Evolutionary conservation across 2,113 vertebrate genomes (phyloP), one percentile per base, ranked within the genome.

Genomic region (Sula dactylatra): DNA sequence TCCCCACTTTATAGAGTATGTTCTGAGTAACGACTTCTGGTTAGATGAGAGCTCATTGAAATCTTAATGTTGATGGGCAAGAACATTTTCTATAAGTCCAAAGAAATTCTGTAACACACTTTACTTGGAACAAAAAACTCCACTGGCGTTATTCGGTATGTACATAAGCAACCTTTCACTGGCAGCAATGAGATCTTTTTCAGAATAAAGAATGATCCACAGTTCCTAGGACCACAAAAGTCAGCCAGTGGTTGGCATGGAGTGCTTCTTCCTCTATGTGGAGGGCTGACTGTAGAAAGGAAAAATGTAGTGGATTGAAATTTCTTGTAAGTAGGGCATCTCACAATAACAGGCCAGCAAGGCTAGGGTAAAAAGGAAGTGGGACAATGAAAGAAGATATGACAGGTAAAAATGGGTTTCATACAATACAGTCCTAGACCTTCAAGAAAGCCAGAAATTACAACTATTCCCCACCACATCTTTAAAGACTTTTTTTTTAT

Each of bases 381-480:
- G 22, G 40, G 44, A 86, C 52, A 88, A 94, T 25, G 4, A 89
- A 91, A 76, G 58, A 69, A 74, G 31, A 40, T 8, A 77, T 26
- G 36, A 72, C 18, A 27, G 45, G 42, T 74, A 93, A 83, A 97
- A 94, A 78, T 42, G 58, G 85, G 73, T 97, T 97, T 94, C 84
- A 91, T 25, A 36, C 21, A 69, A 91, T 54, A 87, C 24, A 96
- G 65, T 66, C 66, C 58, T 85, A 90, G 86, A 97, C 95, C 96
- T 94, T 97, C 97, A 40, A 82, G 76, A 97, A 97, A 97, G 69
- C 40, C 88, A 97, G 94, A 90, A 96, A 96, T 64, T 80, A 97
- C 66, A 96, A 94, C 98, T 98, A 98, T 97, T 97, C 98, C 96
- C 97, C 97, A 98, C 96, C 95, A 96, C 45, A 94, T 82, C 73